Evolutionary conservation across 2,113 vertebrate species (phyloP), one percentile per base, ranked within the genome.

Genomic region (Entelurus aequoreus): DNA sequence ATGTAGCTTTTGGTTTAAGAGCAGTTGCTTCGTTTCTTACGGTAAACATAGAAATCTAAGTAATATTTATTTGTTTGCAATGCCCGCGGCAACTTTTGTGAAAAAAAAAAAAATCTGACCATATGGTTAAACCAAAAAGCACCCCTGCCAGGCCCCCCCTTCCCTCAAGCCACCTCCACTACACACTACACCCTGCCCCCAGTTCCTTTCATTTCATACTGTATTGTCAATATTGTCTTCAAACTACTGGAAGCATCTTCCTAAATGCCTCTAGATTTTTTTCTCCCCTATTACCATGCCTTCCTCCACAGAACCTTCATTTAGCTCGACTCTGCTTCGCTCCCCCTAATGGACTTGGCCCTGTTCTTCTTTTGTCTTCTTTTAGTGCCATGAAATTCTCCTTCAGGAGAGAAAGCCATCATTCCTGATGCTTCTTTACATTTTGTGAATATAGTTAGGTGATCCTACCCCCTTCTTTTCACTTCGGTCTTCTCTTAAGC

Each of bases 361-460:
- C 84, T 86, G 81, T 85, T 86, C 77, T 83, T 78, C 84, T 74
- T 91, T 91, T 92, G 90, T 92, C 86, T 90, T 88, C 82, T 78
- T 88, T 88, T 86, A 87, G 82, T 85, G 77, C 74, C 88, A 84
- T 85, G 86, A 88, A 90, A 92, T 91, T 89, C 87, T 89, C 89
- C 89, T 92, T 89, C 86, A 82, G 90, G 90, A 88, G 78, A 79
- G 76, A 82, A 55, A 79, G 78, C 81, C 81, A 75, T 88, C 76
- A 79, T 78, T 81, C 66, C 57, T 50, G 63, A 78, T 72, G 76
- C 81, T 71, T 86, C 79, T 88, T 84, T 86, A 86, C 79, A 84
- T 90, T 83, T 86, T 69, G 64, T 90, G 83, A 89, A 84, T 87
- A 82, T 86, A 86, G 83, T 89, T 88, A 76, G 76, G 85, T 65